phyloP scores from a whole-genome alignment of 2,888 invertebrate genomes.

The Lumbricus terrestris region DNA sequence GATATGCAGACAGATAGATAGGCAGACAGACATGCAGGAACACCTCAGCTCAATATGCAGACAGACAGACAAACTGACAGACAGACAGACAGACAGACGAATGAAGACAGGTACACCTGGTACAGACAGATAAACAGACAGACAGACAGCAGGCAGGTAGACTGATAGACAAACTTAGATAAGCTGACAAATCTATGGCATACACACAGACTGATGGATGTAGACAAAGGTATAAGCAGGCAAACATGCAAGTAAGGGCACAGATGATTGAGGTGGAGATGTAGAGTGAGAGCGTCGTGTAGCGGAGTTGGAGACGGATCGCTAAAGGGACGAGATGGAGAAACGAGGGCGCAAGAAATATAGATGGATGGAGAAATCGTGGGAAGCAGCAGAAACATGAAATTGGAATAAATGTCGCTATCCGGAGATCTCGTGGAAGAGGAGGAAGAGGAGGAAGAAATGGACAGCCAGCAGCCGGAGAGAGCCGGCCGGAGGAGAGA shows the following conservation, averaged over 20 bases:
- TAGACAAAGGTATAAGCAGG: too few relatives aligned
- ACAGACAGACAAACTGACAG: neutral
- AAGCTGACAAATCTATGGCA: neutral
- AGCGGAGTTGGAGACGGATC: neutral
- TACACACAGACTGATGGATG: neutral
- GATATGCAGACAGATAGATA: too few relatives aligned
- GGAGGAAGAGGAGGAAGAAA: too few relatives aligned
- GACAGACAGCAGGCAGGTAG: too few relatives aligned
- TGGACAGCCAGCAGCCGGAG: neutral
- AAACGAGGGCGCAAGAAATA: neutral
- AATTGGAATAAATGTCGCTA: neutral
- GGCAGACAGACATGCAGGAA: too few relatives aligned
- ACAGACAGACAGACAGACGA: neutral
- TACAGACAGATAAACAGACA: neutral
- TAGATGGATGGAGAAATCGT: neutral
- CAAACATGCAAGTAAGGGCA: neutral
- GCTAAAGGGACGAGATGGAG: neutral
- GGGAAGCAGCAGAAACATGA: neutral
- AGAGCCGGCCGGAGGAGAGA: neutral
- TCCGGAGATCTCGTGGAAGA: too few relatives aligned
- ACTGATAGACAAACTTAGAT: neutral
- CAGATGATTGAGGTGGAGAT: neutral
- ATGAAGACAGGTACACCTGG: too few relatives aligned
- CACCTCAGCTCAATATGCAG: neutral
- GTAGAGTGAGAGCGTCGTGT: neutral